Evolutionary conservation across 2,113 vertebrate species (phyloP).

Genomic region (Progne subis): DNA sequence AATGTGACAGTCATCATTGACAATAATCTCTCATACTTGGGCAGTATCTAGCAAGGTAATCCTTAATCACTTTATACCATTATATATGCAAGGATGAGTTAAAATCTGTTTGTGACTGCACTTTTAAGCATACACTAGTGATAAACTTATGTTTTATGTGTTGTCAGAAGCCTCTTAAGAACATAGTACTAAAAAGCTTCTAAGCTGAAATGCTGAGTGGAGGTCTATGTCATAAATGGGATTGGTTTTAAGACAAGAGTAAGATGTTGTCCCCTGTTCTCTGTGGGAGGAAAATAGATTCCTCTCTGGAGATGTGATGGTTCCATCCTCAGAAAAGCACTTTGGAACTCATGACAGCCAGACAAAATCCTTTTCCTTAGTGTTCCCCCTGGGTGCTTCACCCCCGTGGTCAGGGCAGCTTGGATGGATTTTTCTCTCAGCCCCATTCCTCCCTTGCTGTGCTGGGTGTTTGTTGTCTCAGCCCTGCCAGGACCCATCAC

Average conservation of each 20-base stretch:
- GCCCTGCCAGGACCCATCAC: not conserved
- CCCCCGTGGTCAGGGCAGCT: fast-evolving
- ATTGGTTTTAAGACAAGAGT: not conserved
- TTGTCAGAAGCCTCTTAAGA: not conserved
- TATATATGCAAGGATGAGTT: not conserved
- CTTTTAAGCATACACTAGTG: not conserved
- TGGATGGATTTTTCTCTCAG: not conserved
- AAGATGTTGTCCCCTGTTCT: not conserved
- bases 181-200: not conserved
- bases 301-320: not conserved
- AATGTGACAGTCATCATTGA: not conserved
- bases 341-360: not conserved
- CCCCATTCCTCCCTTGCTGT: not conserved
- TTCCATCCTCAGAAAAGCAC: not conserved
- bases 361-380: not conserved
- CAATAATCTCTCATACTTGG: not conserved
- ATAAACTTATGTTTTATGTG: not conserved
- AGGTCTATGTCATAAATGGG: not conserved
- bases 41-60: not conserved
- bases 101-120: not conserved
- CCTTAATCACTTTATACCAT: not conserved
- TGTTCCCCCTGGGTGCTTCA: not conserved
- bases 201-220: not conserved
- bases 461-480: not conserved
- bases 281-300: not conserved